Evolutionary conservation across 2,113 vertebrate species (phyloP).

Genomic region (Cricetomys ansorgei): DNA sequence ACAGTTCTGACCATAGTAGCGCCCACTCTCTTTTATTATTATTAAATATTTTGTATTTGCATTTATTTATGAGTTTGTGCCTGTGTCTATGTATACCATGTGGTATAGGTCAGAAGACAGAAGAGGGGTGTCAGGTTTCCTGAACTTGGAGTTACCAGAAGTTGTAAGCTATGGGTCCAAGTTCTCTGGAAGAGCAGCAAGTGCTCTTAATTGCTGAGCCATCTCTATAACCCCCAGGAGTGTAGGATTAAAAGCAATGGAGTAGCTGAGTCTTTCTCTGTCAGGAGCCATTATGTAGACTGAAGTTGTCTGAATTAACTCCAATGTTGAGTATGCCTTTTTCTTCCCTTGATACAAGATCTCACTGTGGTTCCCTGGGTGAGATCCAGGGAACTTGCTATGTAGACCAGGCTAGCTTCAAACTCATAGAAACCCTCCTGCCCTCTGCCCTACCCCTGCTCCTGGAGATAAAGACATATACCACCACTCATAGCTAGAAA

Average conservation of each 20-base stretch:
- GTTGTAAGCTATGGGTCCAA: neutral
- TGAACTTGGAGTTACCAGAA: neutral
- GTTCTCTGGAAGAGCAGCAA: neutral
- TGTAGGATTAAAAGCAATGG: neutral
- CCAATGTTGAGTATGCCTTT: neutral
- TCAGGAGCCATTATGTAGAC: neutral
- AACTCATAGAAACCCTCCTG: neutral
- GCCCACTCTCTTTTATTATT: neutral
- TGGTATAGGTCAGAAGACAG: neutral
- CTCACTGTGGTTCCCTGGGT: neutral
- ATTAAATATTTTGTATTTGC: neutral
- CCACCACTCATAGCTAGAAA: no score
- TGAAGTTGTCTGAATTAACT: neutral
- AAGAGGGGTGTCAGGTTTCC: no score
- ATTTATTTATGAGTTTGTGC: neutral
- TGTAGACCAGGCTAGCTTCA: neutral
- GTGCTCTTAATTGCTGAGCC: neutral
- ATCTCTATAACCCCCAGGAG: neutral
- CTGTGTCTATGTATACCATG: neutral
- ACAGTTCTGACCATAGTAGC: neutral
- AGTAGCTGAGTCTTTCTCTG: neutral
- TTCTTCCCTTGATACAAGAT: neutral
- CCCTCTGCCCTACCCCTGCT: neutral
- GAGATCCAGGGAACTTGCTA: neutral
- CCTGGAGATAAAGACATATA: neutral